phyloP scores from a whole-genome alignment of 1,140 invertebrate species.

The Lamellibrachia luymesi region DNA sequence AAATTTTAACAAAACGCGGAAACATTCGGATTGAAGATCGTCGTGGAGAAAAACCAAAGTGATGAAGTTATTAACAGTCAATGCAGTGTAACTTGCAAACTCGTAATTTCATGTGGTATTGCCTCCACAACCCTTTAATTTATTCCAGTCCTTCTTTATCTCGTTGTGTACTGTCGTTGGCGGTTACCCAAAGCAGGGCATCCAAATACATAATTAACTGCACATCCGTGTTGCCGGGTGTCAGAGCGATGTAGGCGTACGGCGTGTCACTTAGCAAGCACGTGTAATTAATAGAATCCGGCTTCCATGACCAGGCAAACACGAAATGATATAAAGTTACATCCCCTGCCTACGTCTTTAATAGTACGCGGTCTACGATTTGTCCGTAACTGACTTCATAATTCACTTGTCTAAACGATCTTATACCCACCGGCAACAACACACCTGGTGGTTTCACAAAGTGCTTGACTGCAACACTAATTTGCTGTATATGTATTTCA shows the following conservation, averaged over 20 bases:
- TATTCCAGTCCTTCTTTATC: no score
- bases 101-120: no score
- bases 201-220: no score
- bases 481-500: neutral
- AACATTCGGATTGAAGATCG: no score
- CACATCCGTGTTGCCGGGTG: no score
- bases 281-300: neutral
- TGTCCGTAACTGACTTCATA: neutral
- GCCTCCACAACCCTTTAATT: no score
- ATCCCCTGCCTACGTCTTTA: neutral
- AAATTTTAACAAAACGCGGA: no score
- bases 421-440: neutral
- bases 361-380: neutral
- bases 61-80: neutral
- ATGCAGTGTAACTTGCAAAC: neutral
- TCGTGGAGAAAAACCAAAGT: no score
- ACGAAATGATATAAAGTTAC: neutral
- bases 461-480: neutral
- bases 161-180: no score
- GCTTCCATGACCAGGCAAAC: neutral
- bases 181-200: no score
- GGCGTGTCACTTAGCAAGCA: neutral
- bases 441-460: neutral
- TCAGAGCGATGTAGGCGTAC: neutral
- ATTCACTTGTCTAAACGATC: neutral